These are phyloP conservation scores for Endomychus coccineus DNA, from an alignment of 2,888 invertebrate genomes.

Conservation along the genomic window DNA sequence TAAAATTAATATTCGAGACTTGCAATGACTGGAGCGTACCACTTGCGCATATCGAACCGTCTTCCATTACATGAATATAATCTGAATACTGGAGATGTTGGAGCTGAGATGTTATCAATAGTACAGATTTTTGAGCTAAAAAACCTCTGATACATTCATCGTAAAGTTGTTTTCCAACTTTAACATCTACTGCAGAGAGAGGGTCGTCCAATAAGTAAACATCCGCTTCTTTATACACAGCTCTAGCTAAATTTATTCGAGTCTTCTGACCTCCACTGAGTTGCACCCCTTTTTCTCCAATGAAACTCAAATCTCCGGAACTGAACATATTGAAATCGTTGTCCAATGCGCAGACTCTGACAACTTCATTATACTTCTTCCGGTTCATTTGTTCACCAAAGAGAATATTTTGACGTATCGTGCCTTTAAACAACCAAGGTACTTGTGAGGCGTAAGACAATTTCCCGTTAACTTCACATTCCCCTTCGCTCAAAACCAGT, in stretches of 20 bases:
- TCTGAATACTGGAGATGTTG: conserved; percentile 52
- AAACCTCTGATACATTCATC: conserved; percentile 63
- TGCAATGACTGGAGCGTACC: conserved; percentile 64
- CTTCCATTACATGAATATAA: conserved; percentile 50
- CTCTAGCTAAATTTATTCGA: conserved; percentile 76
- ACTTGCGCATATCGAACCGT: conserved; percentile 50
- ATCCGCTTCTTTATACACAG: conserved; percentile 75
- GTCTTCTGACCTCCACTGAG: conserved; percentile 78
- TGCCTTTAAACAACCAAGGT: conserved; percentile 75
- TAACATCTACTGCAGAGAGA: conserved; percentile 80
- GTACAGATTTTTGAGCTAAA: conserved; percentile 57
- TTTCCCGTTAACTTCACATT: conserved; percentile 57
- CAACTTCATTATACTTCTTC: conserved; percentile 56
- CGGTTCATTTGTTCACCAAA: conserved; percentile 72
- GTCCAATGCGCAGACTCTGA: conserved; percentile 63
- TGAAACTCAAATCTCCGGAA: conserved; percentile 70
- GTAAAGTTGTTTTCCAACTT: conserved; percentile 79
- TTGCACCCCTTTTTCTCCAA: conserved; percentile 65
- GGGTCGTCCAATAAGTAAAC: conserved; percentile 86
- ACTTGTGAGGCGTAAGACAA: conserved; percentile 75
- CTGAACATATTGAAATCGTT: conserved; percentile 66
- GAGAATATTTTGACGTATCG: conserved; percentile 84
- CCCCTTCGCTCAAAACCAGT: conserved; percentile 57
- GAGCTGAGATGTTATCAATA: conserved; percentile 68
- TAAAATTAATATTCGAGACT: no score